phyloP scores from a whole-genome alignment of 2,797 vertebrate species.

The Aselliscus stoliczkanus region DNA sequence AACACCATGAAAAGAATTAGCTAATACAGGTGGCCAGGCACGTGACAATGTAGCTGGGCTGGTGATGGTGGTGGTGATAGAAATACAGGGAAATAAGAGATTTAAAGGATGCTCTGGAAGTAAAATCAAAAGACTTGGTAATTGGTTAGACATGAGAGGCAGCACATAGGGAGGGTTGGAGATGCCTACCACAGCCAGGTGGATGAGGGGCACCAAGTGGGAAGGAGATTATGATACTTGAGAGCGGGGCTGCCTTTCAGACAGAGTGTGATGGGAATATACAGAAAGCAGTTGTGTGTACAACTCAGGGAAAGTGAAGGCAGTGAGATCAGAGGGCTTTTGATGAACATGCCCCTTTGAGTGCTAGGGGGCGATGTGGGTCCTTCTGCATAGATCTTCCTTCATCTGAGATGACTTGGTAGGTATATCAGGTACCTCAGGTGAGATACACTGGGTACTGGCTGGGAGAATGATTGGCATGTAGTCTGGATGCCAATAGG shows the following conservation, averaged over 20 bases:
- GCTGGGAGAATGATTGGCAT: neutral
- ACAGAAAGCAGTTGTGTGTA: neutral
- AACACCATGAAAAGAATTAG: neutral
- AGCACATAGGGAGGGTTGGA: no score
- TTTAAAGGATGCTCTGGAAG: neutral
- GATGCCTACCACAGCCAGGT: no score
- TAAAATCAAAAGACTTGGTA: no score
- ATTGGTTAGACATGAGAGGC: neutral
- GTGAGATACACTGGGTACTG: neutral
- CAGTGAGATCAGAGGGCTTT: fast-evolving
- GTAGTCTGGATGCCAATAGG: neutral
- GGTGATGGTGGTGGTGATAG: neutral
- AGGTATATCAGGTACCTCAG: neutral
- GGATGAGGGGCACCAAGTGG: neutral
- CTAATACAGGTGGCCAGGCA: no score
- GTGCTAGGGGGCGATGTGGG: neutral
- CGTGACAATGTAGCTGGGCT: fast-evolving
- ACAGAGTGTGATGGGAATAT: neutral
- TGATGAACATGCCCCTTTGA: neutral
- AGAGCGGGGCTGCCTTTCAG: neutral
- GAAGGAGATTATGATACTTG: neutral
- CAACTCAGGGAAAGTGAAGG: neutral
- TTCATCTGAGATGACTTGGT: neutral
- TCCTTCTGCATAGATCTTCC: neutral
- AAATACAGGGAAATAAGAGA: neutral